phyloP scores from a whole-genome alignment of 2,113 vertebrate genomes.

The Todiramphus chloris region DNA sequence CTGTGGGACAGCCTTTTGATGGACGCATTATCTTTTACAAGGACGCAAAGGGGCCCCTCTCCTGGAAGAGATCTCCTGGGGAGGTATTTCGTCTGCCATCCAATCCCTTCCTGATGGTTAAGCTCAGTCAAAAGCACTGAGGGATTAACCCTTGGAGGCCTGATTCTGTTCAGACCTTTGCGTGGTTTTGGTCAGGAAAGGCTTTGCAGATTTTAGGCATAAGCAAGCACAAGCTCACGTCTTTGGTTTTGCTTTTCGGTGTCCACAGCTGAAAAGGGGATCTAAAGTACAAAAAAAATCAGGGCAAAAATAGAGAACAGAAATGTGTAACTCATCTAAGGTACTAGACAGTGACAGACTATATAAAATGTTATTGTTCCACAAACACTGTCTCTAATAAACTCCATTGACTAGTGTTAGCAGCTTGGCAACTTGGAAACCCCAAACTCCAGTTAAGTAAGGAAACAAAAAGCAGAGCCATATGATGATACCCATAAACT shows the following conservation, averaged over 20 bases:
- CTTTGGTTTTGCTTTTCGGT: not conserved
- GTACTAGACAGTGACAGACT: slow-evolving; percentile 58
- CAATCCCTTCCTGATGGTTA: not conserved
- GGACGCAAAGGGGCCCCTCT: not conserved
- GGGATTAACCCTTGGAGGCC: slow-evolving; percentile 12
- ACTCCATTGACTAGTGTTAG: slow-evolving; percentile 65
- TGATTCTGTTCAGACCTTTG: not conserved
- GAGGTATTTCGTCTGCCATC: slow-evolving; percentile 13
- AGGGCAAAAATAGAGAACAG: slow-evolving; percentile 34
- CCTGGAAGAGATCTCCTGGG: not conserved
- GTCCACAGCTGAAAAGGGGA: not conserved
- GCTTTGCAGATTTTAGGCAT: not conserved
- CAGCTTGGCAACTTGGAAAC: slow-evolving; percentile 69
- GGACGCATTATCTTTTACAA: not conserved
- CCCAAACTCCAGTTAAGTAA: slow-evolving; percentile 50
- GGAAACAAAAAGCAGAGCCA: slow-evolving; percentile 56
- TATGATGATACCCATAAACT: slow-evolving; percentile 65
- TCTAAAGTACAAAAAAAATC: not conserved
- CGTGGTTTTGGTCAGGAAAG: not conserved
- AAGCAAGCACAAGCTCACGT: not conserved
- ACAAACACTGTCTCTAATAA: slow-evolving; percentile 70
- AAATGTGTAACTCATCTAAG: slow-evolving; percentile 63
- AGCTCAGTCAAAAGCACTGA: not conserved
- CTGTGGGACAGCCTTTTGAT: not conserved
- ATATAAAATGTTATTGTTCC: slow-evolving; percentile 69